Evolutionary conservation across 2,888 invertebrate genomes (phyloP), one percentile per base, ranked within the genome.

Genomic region (Tetragonisca angustula): DNA sequence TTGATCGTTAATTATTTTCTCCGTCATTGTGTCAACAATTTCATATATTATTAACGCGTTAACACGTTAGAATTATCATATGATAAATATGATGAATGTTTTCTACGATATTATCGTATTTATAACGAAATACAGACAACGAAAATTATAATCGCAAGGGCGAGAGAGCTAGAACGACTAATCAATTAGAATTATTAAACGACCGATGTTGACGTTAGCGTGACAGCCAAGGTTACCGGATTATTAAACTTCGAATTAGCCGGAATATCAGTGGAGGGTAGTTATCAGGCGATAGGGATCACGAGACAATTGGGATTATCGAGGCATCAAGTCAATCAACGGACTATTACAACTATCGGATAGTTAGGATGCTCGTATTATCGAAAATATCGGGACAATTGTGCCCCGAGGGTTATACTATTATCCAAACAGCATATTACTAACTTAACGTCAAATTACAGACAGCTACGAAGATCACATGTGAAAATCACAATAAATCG

Each of bases 261-360:
- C 21, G 54, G 21, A 67, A 36, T 43, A 69, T 50, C 50, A 21
- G 59, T 70, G 74, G 21, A 24, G 11, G 36, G 9, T 4, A 73
- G 72, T 62, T 65, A 75, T 65, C 74, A 43, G 24, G 6, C 24
- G 65, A 75, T 75, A 54, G 15, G 9, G 43, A 67, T 75, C 54
- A 67, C 74, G 52, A 21, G 52, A 75, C 74, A 65, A 75, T 67
- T 43, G 74, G 54, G 74, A 75, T 75, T 75, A 75, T 75, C 65
- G 65, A 15, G 24, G 61, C 54, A 75, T 75, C 74, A 43, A 75
- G 74, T 75, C 54, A 75, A 75, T 73, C 72, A 62, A 43, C 74
- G 36, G 27, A 75, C 74, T 67, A 75, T 75, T 75, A 75, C 74
- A 43, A 24, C 13, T 67, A 67, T 21, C 43, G 24, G 19, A 17